These are phyloP conservation scores for Aphis craccivora DNA, from an alignment of 1,140 invertebrate genomes.

Conservation along the genomic window DNA sequence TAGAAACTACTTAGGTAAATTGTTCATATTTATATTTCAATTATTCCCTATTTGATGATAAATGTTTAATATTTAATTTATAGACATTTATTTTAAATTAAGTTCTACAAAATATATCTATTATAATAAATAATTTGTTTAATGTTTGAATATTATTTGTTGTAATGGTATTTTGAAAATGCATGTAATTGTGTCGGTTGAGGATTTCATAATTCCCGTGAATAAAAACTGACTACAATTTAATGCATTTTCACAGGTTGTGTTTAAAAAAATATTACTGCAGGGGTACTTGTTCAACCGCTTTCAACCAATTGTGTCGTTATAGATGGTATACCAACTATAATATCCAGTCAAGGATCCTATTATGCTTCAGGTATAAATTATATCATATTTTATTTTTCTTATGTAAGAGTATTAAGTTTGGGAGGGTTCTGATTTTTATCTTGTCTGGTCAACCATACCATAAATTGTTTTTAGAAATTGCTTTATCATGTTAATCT, in stretches of 20 bases:
- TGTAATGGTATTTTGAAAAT: conserved; percentile 27
- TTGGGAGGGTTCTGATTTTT: not conserved
- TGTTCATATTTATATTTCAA: too few species aligned
- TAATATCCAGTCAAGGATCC: not conserved
- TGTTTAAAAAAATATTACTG: conserved; percentile 54
- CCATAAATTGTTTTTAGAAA: not conserved
- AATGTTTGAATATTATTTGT: not conserved
- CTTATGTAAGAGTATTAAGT: not conserved
- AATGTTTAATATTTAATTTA: not conserved
- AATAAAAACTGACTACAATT: conserved; percentile 47
- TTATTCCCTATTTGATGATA: not conserved
- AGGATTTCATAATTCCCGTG: not conserved
- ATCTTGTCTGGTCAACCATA: not conserved
- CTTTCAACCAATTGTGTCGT: conserved; percentile 18
- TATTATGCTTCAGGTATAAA: conserved; percentile 48
- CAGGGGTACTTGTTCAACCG: conserved; percentile 45
- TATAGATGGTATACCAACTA: not conserved
- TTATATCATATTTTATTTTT: not conserved
- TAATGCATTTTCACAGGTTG: conserved; percentile 56
- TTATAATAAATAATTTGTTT: not conserved
- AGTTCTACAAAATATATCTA: too few species aligned
- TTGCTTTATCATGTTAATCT: not conserved
- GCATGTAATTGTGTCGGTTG: conserved; percentile 49
- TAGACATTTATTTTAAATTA: not conserved
- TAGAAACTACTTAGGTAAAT: not conserved